phyloP scores from a whole-genome alignment of 2,797 vertebrate species.

The Poeciliopsis presidionis region DNA sequence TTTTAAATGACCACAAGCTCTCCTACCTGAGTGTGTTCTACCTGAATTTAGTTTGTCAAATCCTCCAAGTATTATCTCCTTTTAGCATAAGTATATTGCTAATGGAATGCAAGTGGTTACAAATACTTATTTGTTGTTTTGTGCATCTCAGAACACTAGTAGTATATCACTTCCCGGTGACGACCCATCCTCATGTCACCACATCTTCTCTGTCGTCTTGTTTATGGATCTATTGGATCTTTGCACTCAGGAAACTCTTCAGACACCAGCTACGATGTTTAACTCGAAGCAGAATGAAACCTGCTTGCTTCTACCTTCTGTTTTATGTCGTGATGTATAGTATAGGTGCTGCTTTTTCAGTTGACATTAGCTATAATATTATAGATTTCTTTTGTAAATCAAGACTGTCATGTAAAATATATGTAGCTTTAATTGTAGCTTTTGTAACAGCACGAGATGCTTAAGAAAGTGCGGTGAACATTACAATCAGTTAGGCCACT shows the following conservation, averaged over 20 bases:
- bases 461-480: constrained; percentile 42
- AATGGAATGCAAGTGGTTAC: constrained; percentile 8
- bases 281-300: constrained; percentile 45
- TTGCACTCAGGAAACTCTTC: constrained; percentile 77
- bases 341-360: constrained; percentile 31
- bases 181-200: background rate
- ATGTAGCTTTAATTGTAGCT: constrained; percentile 31
- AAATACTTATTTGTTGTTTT: constrained; percentile 4
- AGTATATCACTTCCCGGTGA: background rate
- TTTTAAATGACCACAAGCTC: background rate
- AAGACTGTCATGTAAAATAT: constrained; percentile 35
- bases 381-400: constrained; percentile 59
- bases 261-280: constrained; percentile 62
- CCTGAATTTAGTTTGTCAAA: constrained; percentile 1
- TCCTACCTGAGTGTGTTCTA: background rate
- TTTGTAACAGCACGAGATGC: constrained; percentile 42
- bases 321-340: constrained; percentile 33
- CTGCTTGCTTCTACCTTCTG: constrained; percentile 30
- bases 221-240: constrained; percentile 53
- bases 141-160: constrained; percentile 4
- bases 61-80: constrained; percentile 3
- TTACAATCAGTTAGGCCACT: constrained; percentile 41
- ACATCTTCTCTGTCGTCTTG: constrained; percentile 1
- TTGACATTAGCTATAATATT: constrained; percentile 31
- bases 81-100: constrained; percentile 14